Conservation (phyloP, 2,113 vertebrate species). For the Tragelaphus imberbis region DNA sequence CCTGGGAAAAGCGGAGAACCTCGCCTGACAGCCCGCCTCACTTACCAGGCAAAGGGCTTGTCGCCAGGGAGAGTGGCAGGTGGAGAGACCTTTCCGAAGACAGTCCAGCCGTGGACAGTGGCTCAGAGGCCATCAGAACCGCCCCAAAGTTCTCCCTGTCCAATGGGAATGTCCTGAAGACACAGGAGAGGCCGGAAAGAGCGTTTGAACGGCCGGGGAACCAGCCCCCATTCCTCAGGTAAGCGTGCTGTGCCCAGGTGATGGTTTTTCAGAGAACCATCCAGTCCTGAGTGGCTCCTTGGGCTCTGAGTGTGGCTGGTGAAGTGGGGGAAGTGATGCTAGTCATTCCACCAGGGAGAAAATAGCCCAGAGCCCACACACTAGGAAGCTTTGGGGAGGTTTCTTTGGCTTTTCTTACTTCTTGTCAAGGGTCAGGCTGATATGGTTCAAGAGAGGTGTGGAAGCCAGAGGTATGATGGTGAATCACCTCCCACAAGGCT, state of each 20-base stretch:
- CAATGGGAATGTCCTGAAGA: slow-evolving; percentile 48
- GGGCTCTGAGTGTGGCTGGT: background rate
- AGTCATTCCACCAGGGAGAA: background rate
- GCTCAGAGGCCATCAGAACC: slow-evolving; percentile 30
- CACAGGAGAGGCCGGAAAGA: slow-evolving; percentile 69
- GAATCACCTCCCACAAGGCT: background rate
- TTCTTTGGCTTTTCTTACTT: background rate
- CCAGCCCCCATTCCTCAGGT: slow-evolving; percentile 70
- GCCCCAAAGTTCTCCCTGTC: slow-evolving; percentile 11
- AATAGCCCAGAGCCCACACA: background rate
- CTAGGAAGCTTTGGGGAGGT: background rate
- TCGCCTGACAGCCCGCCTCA: background rate
- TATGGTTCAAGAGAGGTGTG: rapidly evolving
- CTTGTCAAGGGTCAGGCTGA: background rate
- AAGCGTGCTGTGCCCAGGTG: background rate
- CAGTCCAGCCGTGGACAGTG: background rate
- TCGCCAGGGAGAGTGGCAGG: slow-evolving; percentile 34
- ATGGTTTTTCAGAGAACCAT: background rate
- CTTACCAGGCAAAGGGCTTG: slow-evolving; percentile 1
- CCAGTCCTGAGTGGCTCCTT: background rate
- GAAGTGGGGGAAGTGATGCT: background rate
- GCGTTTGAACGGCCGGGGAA: slow-evolving; percentile 31
- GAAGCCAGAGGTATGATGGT: background rate
- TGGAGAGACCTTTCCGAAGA: slow-evolving; percentile 16
- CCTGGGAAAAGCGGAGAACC: slow-evolving; percentile 33